Evolutionary conservation across 2,888 invertebrate species (phyloP), one percentile per base, ranked within the genome.

Genomic region (Orchesellides sinensis): DNA sequence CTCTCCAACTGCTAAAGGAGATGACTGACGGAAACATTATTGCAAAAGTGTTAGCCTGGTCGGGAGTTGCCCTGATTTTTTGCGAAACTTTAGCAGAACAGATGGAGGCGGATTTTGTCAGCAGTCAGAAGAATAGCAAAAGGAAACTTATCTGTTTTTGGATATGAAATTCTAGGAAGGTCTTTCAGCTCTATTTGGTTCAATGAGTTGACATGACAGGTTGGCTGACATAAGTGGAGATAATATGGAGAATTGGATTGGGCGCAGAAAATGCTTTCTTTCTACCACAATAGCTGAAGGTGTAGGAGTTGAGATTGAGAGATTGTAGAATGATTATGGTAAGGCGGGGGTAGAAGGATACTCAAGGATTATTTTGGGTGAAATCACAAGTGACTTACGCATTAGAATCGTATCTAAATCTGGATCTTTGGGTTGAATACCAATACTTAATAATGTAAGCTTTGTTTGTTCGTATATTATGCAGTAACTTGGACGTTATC

Each of bases 181-280:
- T 65, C 65, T 65, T 61, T 25, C 66, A 66, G 23, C 59, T 47
- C 69, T 47, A 45, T 68, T 59, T 69, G 69, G 69, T 69, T 78
- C 78, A 69, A 69, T 61, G 78, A 61, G 49, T 78, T 78, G 78
- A 77, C 77, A 69, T 77, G 77, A 78, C 78, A 78, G 78, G 78
- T 69, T 78, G 61, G 68, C 78, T 78, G 78, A 78, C 78, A 78
- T 68, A 78, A 78, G 69, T 78, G 69, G 68, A 78, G 78, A 78
- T 78, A 78, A 78, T 78, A 69, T 78, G 65, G 69, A 78, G 78
- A 78, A 78, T 69, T 78, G 68, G 78, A 52, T 47, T 78, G 59
- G 69, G 61, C 69, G n/a, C n/a, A n/a, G n/a, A n/a, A n/a, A n/a
- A n/a, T n/a, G n/a, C n/a, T n/a, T n/a, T n/a, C n/a, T n/a, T n/a